Evolutionary conservation across 2,797 vertebrate genomes (phyloP).

Genomic region (Urocyon cinereoargenteus): DNA sequence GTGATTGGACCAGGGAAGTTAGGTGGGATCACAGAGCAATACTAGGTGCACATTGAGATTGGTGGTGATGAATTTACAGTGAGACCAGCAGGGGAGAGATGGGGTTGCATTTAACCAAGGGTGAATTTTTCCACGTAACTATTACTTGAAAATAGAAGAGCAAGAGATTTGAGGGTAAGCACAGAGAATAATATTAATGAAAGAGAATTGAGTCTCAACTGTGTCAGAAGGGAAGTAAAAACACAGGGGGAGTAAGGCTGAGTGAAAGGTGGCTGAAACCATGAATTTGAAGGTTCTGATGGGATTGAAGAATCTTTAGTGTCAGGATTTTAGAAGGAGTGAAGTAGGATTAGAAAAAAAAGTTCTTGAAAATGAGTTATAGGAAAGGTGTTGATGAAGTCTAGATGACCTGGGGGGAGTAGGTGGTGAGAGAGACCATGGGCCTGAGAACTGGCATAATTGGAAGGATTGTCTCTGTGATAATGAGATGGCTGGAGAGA

Average conservation of each 20-base stretch:
- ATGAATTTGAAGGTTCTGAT: background rate
- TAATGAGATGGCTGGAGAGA: background rate
- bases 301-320: background rate
- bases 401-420: background rate
- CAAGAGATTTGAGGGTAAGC: background rate
- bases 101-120: background rate
- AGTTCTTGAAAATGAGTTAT: background rate
- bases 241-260: background rate
- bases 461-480: background rate
- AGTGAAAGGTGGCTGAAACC: background rate
- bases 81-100: background rate
- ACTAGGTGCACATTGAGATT: background rate
- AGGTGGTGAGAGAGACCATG: background rate
- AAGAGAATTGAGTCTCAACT: background rate
- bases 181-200: background rate
- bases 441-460: background rate
- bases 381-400: background rate
- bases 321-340: background rate
- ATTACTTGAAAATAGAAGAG: background rate
- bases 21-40: background rate
- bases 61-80: background rate
- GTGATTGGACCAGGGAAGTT: background rate
- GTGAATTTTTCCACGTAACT: background rate
- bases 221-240: background rate
- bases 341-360: background rate